Base-by-base conservation (phyloP, 2,113 vertebrate genomes). In the Sylvietta virens region DNA sequence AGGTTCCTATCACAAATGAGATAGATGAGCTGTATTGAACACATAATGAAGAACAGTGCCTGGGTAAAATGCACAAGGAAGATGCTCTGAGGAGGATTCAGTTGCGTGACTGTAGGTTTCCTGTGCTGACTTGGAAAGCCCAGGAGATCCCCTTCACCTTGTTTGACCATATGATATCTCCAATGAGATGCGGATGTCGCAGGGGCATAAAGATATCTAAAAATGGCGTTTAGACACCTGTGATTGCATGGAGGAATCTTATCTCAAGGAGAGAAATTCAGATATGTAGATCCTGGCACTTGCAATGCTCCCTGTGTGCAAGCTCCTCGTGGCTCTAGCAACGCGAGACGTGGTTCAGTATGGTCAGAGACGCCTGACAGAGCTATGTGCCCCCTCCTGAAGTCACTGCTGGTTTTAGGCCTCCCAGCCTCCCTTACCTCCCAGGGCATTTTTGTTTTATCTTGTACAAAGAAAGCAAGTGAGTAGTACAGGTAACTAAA, bases 271-370 rank as follows among this genome's bases (percentile, higher is more conserved):
- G 13, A 51, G 44, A 45, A 62, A 42, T 58, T 80, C 27, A 47
- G 53, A 54, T 64, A 33, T 7, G 9, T 21, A 54, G 30, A 42
- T 26, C 40, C 28, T 53, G 50, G 19, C 30, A 9, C 22, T 61
- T 74, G 51, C 15, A 74, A 1, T 57, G 15, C 22, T 85, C 18
- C 31, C 10, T 31, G 5, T 3, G 2, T 23, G 20, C 3, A 7
- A 69, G 21, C 30, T 80, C 6, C 13, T 17, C 0, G 0, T 62
- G 44, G 39, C 31, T 48, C 19, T 27, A 74, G 21, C 51, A 54
- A 27, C 4, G 9, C 0, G 0, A 65, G 54, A 73, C 0, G 4
- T 81, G 37, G 9, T 21, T 82, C 17, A 27, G 23, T 37, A 24
- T 4, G 27, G 23, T n/a, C 45, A 77, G 47, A 66, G 70, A 88